Conservation (phyloP, 2,797 vertebrate species). For the Mareca strepera region DNA sequence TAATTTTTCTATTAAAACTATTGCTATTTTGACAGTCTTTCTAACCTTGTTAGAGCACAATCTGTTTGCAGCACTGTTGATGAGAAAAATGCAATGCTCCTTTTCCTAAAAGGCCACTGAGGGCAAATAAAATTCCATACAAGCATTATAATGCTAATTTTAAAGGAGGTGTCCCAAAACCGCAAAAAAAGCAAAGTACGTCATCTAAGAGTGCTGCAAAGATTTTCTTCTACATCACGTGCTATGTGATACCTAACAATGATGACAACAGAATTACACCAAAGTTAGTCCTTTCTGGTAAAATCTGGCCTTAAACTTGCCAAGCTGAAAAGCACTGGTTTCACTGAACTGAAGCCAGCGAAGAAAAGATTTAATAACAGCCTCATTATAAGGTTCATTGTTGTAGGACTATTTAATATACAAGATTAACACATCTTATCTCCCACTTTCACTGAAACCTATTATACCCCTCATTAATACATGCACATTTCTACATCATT, state of each 20-base stretch:
- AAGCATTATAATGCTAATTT: neutral
- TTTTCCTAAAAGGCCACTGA: conserved; percentile 11
- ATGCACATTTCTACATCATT: conserved; percentile 60
- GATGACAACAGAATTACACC: too few relatives aligned
- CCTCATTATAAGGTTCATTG: conserved; percentile 68
- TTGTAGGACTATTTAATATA: conserved; percentile 73
- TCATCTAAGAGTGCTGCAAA: neutral
- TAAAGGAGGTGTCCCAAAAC: neutral
- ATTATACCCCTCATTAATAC: conserved; percentile 70
- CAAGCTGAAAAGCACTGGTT: conserved; percentile 37
- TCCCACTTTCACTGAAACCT: conserved; percentile 66
- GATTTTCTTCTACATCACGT: neutral
- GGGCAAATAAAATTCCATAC: conserved; percentile 46
- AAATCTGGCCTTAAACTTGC: conserved; percentile 19
- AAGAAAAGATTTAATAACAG: conserved; percentile 67
- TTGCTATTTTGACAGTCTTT: conserved; percentile 66
- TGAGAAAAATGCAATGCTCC: neutral
- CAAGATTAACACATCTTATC: conserved; percentile 76
- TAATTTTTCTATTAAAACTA: conserved; percentile 35
- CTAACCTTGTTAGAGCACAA: conserved; percentile 61
- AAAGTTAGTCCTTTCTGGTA: neutral
- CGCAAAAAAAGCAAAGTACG: neutral
- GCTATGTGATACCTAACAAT: neutral
- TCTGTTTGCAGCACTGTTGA: conserved; percentile 21
- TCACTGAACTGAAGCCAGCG: conserved; percentile 54